Conservation (phyloP, 2,888 invertebrate genomes). For the Pterostichus madidus region DNA sequence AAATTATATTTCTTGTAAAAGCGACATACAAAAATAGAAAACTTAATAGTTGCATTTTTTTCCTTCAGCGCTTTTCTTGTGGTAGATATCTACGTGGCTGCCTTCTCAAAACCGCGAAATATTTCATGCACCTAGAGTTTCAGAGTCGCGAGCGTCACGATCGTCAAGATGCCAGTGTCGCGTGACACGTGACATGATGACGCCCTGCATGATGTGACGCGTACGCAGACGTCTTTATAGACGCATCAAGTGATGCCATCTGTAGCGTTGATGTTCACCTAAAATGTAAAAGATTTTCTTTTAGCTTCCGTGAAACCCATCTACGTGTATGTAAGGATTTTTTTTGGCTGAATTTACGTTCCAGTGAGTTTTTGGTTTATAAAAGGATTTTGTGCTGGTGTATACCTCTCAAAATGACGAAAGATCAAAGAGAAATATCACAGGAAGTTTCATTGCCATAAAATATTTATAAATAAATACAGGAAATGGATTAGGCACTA, state of each 20-base stretch:
- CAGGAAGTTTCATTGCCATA: no score
- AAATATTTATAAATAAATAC: no score
- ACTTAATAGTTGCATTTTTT: no score
- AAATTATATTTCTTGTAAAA: no score
- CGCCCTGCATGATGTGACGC: slow-evolving; percentile 27
- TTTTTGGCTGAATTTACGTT: slow-evolving; percentile 31
- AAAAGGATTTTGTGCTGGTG: slow-evolving; percentile 10
- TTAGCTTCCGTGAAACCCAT: slow-evolving; percentile 18
- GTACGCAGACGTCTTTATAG: slow-evolving; percentile 52
- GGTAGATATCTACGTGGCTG: neutral
- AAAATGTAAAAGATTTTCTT: slow-evolving; percentile 47
- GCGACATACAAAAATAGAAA: no score
- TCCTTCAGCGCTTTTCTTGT: no score
- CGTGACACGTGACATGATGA: slow-evolving; percentile 46
- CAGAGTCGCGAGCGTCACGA: neutral
- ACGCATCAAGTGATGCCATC: slow-evolving; percentile 27
- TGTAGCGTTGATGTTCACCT: slow-evolving; percentile 13
- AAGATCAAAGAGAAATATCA: slow-evolving; percentile 1
- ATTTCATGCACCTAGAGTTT: slow-evolving; percentile 35
- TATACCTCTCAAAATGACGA: neutral
- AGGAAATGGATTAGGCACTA: no score
- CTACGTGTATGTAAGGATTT: slow-evolving; percentile 29
- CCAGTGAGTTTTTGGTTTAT: slow-evolving; percentile 23
- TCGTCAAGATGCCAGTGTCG: neutral
- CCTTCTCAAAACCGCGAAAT: slow-evolving; percentile 24